phyloP scores from a whole-genome alignment of 2,113 vertebrate species.

The Motacilla alba region DNA sequence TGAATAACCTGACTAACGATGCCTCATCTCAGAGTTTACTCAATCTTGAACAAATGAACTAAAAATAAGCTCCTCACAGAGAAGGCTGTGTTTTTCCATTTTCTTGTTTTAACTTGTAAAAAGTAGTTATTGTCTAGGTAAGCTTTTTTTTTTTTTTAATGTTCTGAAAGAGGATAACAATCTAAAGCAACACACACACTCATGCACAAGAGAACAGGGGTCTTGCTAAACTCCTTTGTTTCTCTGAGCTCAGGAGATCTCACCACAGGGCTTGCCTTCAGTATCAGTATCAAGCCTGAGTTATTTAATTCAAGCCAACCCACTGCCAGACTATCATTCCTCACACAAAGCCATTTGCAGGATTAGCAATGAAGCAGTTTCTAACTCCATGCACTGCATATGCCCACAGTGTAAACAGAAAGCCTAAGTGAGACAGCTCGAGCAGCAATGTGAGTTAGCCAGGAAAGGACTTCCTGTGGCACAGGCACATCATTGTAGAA shows the following conservation, averaged over 20 bases:
- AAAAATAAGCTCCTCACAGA: conserved; percentile 1
- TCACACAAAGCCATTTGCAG: neutral
- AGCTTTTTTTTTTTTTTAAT: neutral
- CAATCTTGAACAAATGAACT: neutral
- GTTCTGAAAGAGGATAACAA: neutral
- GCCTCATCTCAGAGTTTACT: neutral
- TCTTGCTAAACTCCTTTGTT: neutral
- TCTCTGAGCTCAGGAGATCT: neutral
- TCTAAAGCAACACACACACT: neutral
- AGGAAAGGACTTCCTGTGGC: neutral
- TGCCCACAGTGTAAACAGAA: neutral
- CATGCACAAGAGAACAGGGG: neutral
- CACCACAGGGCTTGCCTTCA: neutral
- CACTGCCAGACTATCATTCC: neutral
- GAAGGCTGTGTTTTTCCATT: neutral
- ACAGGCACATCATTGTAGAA: neutral
- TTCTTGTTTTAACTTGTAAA: neutral
- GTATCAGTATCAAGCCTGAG: neutral
- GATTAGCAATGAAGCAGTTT: neutral
- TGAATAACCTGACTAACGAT: neutral
- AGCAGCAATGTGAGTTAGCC: neutral
- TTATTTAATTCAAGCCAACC: neutral
- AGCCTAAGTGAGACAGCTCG: neutral
- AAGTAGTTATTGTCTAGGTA: neutral
- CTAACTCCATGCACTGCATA: neutral